Base-by-base conservation (phyloP, 2,888 invertebrate genomes). In the Blomia tropicalis region DNA sequence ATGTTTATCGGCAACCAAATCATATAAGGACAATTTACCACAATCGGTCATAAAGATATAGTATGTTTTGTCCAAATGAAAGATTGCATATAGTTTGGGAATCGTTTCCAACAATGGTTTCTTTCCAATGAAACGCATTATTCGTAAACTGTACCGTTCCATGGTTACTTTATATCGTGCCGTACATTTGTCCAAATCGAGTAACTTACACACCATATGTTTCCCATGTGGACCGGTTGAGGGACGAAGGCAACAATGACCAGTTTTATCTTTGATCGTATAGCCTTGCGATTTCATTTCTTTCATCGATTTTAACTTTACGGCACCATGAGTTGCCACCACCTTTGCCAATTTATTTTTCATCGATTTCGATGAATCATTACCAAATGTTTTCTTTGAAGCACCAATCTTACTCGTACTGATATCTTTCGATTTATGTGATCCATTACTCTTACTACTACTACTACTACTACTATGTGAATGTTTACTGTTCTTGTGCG, bases 11-110 rank as follows among this genome's bases (percentile, higher is more conserved):
- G n/a, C 23, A 11, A 47, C 51, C 51, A 47, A 14, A 27, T 47
- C 51, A n/a, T 47, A 47, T 14, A 47, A n/a, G 14, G 51, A 47
- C 51, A 11, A 11, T 11, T n/a, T 25, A n/a, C 51, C 51, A 27
- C 51, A 47, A 19, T 47, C 51, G 51, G 7, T 47, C 51, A 47
- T 47, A 19, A 47, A 47, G 22, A 47, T 47, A n/a, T 47, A 47
- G 51, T 47, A 47, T n/a, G n/a, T n/a, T 7, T 47, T 7, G 7
- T 47, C 51, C n/a, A 27, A 7, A 7, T 47, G 51, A 19, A 47
- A 47, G n/a, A 47, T 47, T 14, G 7, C 51, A 27, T 14, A 47
- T 11, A 47, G 5, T n/a, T 47, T 22, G 22, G 51, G 51, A 27
- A 47, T 11, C 7, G 7, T 14, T 14, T 27, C 27, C 7, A 47